Evolutionary conservation across 2,797 vertebrate genomes (phyloP), one percentile per base, ranked within the genome.

Genomic region (Crocidura indochinensis): DNA sequence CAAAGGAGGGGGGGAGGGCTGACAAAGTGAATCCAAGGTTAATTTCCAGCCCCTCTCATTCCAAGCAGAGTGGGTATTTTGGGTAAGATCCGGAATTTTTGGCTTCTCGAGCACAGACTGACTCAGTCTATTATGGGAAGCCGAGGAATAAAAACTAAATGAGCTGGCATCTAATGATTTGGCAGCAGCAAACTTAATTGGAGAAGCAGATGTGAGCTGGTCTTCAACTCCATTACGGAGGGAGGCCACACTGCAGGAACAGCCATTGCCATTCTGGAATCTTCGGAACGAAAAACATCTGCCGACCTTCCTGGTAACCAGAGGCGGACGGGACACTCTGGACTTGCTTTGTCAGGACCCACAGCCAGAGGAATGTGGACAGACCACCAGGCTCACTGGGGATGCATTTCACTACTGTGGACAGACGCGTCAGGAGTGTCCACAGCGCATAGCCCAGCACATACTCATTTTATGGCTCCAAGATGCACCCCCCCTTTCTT

Each of bases 61-160:
- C 87, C 83, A 44, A 91, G 71, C 44, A 64, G 64, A 92, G 56
- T 24, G 76, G 62, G 10, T n/a, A 74, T 74, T 90, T 78, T 67
- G 87, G 75, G 82, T 71, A 77, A 77, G 84, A 80, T 76, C 49
- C 49, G 56, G 79, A 77, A 49, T 91, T 92, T 80, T 73, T 80
- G 81, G 86, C 72, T 75, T 94, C 86, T 86, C n/a, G 22, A 49
- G 24, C 60, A 71, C 62, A 44, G 90, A 81, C 87, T 68, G 73
- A 86, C 53, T 90, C 64, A 27, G 73, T 78, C 88, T 68, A 64
- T 69, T 51, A 73, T 12, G 78, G 27, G 76, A 74, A 88, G 77
- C 4, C 82, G 83, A 82, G 92, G 77, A 89, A 77, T 46, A 73
- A 86, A 91, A 93, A 44, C 10, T 27, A 27, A 88, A 68, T n/a